Evolutionary conservation across 37 sponge, comb jelly and placozoan species (phyloP), one percentile per base, ranked within the genome.

Genomic region (Halichondria panicea): DNA sequence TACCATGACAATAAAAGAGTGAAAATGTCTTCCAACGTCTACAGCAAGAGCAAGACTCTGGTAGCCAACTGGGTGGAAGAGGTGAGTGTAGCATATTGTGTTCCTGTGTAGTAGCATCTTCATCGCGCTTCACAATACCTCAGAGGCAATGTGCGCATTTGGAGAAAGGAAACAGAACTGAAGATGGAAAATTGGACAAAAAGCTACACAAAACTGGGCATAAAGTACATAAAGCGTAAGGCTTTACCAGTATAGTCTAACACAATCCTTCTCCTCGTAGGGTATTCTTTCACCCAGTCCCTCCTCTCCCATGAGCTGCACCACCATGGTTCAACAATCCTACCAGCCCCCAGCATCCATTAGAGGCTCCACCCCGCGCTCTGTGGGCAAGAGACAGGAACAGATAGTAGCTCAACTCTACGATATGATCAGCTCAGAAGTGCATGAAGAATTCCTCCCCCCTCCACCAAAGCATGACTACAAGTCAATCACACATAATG

Each of bases 41-140:
- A 72, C 39, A 81, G 54, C 35, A 90, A 90, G 46, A 81, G 54
- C 35, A 90, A 90, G 69, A 90, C 91, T 32, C 74, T 90, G 25
- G 60, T 90, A n/a, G 68, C 56, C 44, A 90, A 90, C 63, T 90
- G 91, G 91, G 81, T 90, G 34, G 91, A 90, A 85, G 86, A 90
- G 70, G 86, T 84, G 63, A 40, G 76, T 25, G 0, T 31, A 2
- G 15, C 13, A 19, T 1, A 43, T 56, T 24, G 34, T 43, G 73
- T 36, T 7, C 19, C 24, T 52, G 56, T 54, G 46, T 37, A 0
- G 4, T 73, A 40, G 21, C 2, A 38, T 66, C 1, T 66, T 50
- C 24, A 45, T 63, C 1, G 18, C 22, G 53, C 59, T 1, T 52
- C 42, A 25, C n/a, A n/a, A n/a, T n/a, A n/a, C 3, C 62, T 5